phyloP scores from a whole-genome alignment of 2,888 invertebrate genomes.

The Hesperia comma region DNA sequence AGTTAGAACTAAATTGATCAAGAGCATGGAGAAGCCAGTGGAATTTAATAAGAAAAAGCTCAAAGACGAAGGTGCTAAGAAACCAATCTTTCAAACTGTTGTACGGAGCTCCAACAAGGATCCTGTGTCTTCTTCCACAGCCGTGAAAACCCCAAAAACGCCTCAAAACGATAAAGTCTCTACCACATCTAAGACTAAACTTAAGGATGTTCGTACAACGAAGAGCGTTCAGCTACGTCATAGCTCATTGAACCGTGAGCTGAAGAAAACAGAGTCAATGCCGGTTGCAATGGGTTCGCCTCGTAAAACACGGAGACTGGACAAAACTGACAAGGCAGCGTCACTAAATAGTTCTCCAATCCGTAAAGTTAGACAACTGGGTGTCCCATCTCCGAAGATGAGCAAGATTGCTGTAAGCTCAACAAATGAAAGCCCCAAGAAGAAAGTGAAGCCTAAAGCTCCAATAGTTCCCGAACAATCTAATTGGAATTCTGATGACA shows the following conservation, averaged over 20 bases:
- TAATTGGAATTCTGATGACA: conserved; percentile 64
- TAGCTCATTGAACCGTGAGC: conserved; percentile 72
- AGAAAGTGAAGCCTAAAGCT: conserved; percentile 65
- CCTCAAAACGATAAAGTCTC: conserved; percentile 64
- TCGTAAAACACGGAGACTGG: conserved; percentile 74
- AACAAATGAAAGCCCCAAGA: conserved; percentile 72
- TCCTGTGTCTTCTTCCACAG: conserved; percentile 63
- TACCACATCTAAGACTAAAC: conserved; percentile 59
- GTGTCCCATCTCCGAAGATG: conserved; percentile 62
- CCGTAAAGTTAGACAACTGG: conserved; percentile 75
- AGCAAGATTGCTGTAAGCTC: conserved; percentile 63
- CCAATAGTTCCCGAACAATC: conserved; percentile 59
- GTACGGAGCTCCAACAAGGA: conserved; percentile 69
- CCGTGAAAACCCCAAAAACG: conserved; percentile 54
- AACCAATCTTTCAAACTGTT: conserved; percentile 78
- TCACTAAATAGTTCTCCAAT: conserved; percentile 78
- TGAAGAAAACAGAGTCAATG: conserved; percentile 65
- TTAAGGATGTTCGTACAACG: conserved; percentile 67
- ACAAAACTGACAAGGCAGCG: conserved; percentile 75
- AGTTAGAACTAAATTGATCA: conserved; percentile 62
- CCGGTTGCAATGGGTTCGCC: conserved; percentile 74
- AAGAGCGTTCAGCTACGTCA: conserved; percentile 71
- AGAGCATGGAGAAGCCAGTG: conserved; percentile 72
- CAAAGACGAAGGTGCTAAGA: conserved; percentile 63
- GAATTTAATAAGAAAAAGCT: conserved; percentile 65